A percentile compares a stretch with the other conserved stretches of the same genome.
Conservation (phyloP, 2,113 vertebrate genomes). For the Pseudorhombus dupliciocellatus region DNA sequence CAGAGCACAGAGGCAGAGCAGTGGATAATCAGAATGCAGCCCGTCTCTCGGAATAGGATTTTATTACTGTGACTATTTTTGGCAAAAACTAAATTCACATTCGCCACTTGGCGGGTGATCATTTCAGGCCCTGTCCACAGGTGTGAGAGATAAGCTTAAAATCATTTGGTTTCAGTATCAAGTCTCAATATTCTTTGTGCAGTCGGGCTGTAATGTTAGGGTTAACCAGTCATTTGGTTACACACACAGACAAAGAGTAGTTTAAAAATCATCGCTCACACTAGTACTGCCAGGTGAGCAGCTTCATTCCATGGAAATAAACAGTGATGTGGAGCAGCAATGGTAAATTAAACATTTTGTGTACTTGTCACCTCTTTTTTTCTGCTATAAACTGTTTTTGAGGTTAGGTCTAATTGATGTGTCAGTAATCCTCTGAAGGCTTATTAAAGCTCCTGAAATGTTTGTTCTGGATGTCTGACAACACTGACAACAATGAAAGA, state of each 20-base stretch:
- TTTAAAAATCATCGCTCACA: neutral
- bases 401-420: conserved; percentile 22
- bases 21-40: too few species aligned
- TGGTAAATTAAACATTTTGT: neutral
- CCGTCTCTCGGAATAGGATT: too few species aligned
- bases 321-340: neutral
- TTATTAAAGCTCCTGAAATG: conserved; percentile 13
- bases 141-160: too few species aligned
- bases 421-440: conserved; percentile 23
- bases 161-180: too few species aligned
- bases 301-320: conserved; percentile 10
- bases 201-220: too few species aligned
- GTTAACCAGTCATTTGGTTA: too few species aligned
- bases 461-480: neutral
- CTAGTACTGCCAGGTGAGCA: neutral
- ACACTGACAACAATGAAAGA: conserved; percentile 7
- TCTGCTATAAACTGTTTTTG: neutral
- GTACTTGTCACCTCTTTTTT: neutral
- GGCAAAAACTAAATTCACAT: too few species aligned
- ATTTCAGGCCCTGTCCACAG: too few species aligned
- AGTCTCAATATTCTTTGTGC: too few species aligned
- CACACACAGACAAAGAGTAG: neutral
- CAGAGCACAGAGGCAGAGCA: too few species aligned
- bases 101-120: too few species aligned
- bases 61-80: too few species aligned